These are phyloP conservation scores for Brachyhypopomus occidentalis DNA, from an alignment of 2,113 vertebrate genomes.

Conservation along the genomic window DNA sequence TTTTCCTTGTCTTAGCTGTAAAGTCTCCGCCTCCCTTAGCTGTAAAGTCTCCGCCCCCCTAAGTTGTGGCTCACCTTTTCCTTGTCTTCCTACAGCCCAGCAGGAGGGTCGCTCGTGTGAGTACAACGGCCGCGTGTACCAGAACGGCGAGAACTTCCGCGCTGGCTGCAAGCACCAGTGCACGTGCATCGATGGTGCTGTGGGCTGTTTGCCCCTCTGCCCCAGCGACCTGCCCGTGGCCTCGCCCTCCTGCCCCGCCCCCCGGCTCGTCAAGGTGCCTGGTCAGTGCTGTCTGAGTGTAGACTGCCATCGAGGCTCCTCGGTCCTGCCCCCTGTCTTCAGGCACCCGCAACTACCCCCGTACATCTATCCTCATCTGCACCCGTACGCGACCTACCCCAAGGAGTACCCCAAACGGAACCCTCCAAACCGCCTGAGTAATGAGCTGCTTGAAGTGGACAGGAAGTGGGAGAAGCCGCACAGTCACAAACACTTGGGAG, in stretches of 20 bases:
- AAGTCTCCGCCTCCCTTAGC: neutral
- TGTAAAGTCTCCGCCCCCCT: no score
- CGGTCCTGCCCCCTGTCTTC: conserved; percentile 51
- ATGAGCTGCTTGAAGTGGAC: conserved; percentile 68
- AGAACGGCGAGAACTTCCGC: conserved; percentile 79
- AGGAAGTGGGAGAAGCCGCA: conserved; percentile 67
- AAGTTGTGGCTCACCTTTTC: neutral
- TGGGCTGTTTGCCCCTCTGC: conserved; percentile 81
- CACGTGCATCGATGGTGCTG: conserved; percentile 81
- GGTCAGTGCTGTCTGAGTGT: conserved; percentile 80
- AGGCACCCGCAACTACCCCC: conserved; percentile 55
- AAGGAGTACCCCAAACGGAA: conserved; percentile 59
- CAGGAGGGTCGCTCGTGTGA: conserved; percentile 81
- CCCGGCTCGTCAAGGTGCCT: conserved; percentile 73
- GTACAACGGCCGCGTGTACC: conserved; percentile 79
- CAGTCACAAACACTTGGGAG: conserved; percentile 68
- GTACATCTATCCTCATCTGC: conserved; percentile 49
- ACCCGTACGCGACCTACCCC: conserved; percentile 61
- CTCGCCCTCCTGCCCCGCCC: conserved; percentile 72
- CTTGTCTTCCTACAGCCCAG: conserved; percentile 66
- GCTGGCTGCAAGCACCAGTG: conserved; percentile 84
- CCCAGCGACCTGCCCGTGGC: conserved; percentile 73
- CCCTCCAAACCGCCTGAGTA: conserved; percentile 65
- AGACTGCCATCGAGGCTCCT: conserved; percentile 69
- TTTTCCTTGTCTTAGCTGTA: neutral